A percentile compares a stretch with the other conserved stretches of the same genome.
phyloP scores from a whole-genome alignment of 1,140 invertebrate species.

The Leptestheria dahalacensis region DNA sequence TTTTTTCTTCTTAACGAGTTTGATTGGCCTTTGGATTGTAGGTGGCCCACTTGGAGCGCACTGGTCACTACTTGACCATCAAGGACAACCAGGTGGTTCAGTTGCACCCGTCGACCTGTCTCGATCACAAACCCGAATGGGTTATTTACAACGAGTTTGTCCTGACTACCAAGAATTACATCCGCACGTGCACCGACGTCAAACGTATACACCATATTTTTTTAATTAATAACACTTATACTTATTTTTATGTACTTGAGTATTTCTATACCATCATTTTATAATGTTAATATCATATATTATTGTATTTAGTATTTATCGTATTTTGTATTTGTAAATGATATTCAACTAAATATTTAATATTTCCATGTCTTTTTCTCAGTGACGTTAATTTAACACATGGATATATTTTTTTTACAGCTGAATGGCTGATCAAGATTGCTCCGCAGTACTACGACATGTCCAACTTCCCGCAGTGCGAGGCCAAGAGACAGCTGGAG shows the following conservation, averaged over 20 bases:
- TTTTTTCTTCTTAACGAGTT: not conserved
- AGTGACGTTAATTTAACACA: slow-evolving; percentile 22
- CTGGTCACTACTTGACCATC: slow-evolving; percentile 93
- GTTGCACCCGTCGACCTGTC: slow-evolving; percentile 93
- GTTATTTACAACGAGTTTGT: slow-evolving; percentile 99
- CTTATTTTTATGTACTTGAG: no score
- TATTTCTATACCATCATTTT: no score
- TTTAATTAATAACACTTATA: no score
- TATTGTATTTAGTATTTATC: slow-evolving; percentile 12
- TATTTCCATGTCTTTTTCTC: slow-evolving; percentile 19
- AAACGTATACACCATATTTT: slow-evolving; percentile 55
- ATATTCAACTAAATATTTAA: not conserved
- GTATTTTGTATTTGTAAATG: not conserved
- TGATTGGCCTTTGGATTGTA: slow-evolving; percentile 26
- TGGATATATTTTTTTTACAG: slow-evolving; percentile 34
- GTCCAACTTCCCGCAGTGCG: slow-evolving; percentile 92
- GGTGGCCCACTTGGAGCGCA: slow-evolving; percentile 88
- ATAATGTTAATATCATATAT: no score
- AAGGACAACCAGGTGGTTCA: slow-evolving; percentile 99
- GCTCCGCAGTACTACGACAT: slow-evolving; percentile 98
- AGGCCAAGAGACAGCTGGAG: slow-evolving; percentile 86
- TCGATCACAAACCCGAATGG: slow-evolving; percentile 99
- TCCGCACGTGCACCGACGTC: slow-evolving; percentile 94
- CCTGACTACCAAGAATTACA: slow-evolving; percentile 98
- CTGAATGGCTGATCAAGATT: slow-evolving; percentile 83